These are phyloP conservation scores for Pristionchus mayeri DNA, from an alignment of 2,888 invertebrate genomes.

Conservation along the genomic window DNA sequence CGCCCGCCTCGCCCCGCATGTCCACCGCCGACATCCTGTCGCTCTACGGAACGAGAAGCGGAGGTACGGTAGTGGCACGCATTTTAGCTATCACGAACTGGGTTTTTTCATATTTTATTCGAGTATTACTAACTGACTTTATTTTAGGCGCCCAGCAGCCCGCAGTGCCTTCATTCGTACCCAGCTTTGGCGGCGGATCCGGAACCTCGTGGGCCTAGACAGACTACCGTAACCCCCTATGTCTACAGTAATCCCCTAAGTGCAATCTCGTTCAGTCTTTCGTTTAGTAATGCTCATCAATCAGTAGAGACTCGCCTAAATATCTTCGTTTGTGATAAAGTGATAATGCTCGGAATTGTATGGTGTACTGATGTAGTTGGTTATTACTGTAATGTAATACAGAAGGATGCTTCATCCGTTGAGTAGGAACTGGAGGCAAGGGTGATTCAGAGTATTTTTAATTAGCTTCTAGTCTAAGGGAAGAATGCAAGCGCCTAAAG, in stretches of 20 bases:
- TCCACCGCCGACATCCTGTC: slow-evolving; percentile 11
- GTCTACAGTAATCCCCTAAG: not conserved
- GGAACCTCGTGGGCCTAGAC: slow-evolving; percentile 1
- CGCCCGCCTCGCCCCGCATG: not conserved
- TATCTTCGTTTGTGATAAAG: slow-evolving; percentile 14
- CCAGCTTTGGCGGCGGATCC: slow-evolving; percentile 1
- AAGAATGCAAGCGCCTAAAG: too few species aligned
- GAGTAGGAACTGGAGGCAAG: too few species aligned
- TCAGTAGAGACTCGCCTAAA: not conserved
- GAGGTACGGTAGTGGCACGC: not conserved
- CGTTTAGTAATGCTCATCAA: not conserved
- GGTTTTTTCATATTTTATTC: not conserved
- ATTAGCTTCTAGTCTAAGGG: too few species aligned
- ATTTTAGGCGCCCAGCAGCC: not conserved
- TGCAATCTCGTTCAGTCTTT: not conserved
- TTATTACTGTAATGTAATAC: too few species aligned
- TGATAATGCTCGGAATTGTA: not conserved
- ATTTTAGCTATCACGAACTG: not conserved
- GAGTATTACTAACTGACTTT: not conserved
- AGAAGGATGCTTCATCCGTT: too few species aligned
- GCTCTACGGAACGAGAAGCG: slow-evolving; percentile 20
- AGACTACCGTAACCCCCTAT: not conserved
- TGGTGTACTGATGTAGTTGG: too few species aligned
- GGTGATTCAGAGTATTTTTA: too few species aligned
- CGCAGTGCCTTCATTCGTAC: not conserved